phyloP scores from a whole-genome alignment of 2,113 vertebrate genomes.

The Nannobrachium achirus region DNA sequence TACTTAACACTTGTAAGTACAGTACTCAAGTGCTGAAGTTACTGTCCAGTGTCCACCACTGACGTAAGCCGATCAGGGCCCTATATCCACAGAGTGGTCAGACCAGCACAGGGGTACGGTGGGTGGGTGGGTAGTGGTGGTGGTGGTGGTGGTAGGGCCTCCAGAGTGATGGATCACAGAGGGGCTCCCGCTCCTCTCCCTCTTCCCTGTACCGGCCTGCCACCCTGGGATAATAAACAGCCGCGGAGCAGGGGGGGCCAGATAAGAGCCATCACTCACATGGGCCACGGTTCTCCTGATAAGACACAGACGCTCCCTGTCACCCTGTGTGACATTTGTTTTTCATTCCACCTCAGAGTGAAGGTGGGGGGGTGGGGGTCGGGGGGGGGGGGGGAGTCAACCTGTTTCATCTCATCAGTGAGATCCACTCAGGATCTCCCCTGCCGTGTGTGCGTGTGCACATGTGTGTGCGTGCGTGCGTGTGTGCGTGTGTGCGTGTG shows the following conservation, averaged over 20 bases:
- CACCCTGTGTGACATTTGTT: slow-evolving; percentile 81
- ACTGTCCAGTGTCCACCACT: slow-evolving; percentile 11
- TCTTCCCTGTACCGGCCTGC: slow-evolving; percentile 75
- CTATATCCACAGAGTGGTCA: slow-evolving; percentile 76
- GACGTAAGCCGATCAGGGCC: too few relatives aligned
- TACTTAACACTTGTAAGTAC: too few relatives aligned
- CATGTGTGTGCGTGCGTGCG: slow-evolving; percentile 53
- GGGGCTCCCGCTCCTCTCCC: slow-evolving; percentile 69
- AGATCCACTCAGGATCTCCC: slow-evolving; percentile 66
- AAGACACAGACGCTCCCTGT: slow-evolving; percentile 81
- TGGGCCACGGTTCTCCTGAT: slow-evolving; percentile 68
- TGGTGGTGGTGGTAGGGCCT: slow-evolving; percentile 56
- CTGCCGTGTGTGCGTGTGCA: slow-evolving; percentile 62
- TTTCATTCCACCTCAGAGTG: slow-evolving; percentile 77
- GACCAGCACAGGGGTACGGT: slow-evolving; percentile 53
- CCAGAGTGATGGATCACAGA: slow-evolving; percentile 77
- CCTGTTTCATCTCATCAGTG: slow-evolving; percentile 78
- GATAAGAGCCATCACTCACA: slow-evolving; percentile 81
- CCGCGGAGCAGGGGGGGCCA: slow-evolving; percentile 72
- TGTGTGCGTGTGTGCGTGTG: slow-evolving; percentile 24
- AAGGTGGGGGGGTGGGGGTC: slow-evolving; percentile 65
- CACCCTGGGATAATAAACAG: slow-evolving; percentile 82
- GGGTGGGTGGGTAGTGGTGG: too few relatives aligned
- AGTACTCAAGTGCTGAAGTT: too few relatives aligned
- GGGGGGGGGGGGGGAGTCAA: slow-evolving; percentile 68